These are phyloP conservation scores for Brachionus calyciflorus DNA, from an alignment of 1,140 invertebrate genomes.

Conservation along the genomic window DNA sequence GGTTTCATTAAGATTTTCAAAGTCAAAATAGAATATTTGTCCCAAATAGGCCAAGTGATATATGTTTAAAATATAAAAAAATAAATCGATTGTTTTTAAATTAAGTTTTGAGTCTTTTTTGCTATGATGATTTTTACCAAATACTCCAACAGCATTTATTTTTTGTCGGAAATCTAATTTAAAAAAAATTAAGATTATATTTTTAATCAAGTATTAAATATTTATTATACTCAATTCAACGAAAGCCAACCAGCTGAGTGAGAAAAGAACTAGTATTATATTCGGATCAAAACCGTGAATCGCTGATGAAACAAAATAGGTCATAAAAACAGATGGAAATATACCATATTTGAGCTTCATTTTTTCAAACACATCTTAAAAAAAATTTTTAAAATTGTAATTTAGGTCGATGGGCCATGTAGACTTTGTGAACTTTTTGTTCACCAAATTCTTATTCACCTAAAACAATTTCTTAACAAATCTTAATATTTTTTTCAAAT, in stretches of 20 bases:
- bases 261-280: constrained; percentile 31
- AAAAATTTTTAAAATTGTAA: background rate
- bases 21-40: constrained; percentile 27
- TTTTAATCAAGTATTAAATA: too few species aligned
- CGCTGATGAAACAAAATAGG: constrained; percentile 65
- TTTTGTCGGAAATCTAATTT: too few species aligned
- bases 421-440: too few species aligned
- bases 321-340: constrained; percentile 40
- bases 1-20: background rate
- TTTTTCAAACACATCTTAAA: constrained; percentile 26
- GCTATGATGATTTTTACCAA: too few species aligned
- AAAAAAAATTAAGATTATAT: too few species aligned
- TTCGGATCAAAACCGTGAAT: constrained; percentile 58
- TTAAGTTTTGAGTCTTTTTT: too few species aligned
- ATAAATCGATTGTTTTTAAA: background rate
- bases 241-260: constrained; percentile 18
- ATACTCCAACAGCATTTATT: too few species aligned
- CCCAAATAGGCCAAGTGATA: constrained; percentile 32
- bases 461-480: too few species aligned
- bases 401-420: too few species aligned
- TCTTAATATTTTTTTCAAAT: too few species aligned
- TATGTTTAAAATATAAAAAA: constrained; percentile 17
- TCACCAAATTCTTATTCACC: too few species aligned
- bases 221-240: constrained; percentile 34
- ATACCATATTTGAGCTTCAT: background rate